These are phyloP conservation scores for Sesia apiformis DNA, from an alignment of 2,888 invertebrate genomes.

Conservation along the genomic window DNA sequence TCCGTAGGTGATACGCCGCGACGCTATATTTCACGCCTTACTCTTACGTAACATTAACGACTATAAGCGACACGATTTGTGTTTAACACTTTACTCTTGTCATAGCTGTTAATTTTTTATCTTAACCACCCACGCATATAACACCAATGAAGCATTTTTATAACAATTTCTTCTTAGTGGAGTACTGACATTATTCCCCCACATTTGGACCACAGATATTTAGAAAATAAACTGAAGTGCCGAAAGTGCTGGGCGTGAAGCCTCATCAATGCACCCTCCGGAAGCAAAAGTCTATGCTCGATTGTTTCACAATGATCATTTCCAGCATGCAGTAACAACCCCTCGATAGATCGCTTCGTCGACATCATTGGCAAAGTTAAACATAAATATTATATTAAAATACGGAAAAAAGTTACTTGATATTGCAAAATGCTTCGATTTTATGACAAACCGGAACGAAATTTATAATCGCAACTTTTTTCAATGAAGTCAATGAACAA, in stretches of 20 bases:
- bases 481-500: slow-evolving; percentile 1
- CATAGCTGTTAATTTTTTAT: neutral
- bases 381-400: neutral
- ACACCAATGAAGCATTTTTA: neutral
- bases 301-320: neutral
- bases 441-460: slow-evolving; percentile 1
- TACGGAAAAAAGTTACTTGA: neutral
- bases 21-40: slow-evolving; percentile 62
- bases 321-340: neutral
- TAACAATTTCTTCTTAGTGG: neutral
- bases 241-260: slow-evolving; percentile 27
- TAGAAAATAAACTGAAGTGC: too few relatives aligned
- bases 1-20: slow-evolving; percentile 30
- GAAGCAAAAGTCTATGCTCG: slow-evolving; percentile 22
- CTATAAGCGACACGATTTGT: slow-evolving; percentile 28
- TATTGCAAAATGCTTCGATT: neutral
- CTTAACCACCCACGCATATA: neutral
- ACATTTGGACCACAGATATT: too few relatives aligned
- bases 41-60: slow-evolving; percentile 31
- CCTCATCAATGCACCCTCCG: slow-evolving; percentile 29
- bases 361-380: neutral
- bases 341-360: neutral
- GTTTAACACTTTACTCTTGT: too few relatives aligned
- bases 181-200: too few relatives aligned
- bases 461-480: slow-evolving; percentile 6